Evolutionary conservation across 1,140 invertebrate genomes (phyloP), one percentile per base, ranked within the genome.

Genomic region (Agrilus planipennis): DNA sequence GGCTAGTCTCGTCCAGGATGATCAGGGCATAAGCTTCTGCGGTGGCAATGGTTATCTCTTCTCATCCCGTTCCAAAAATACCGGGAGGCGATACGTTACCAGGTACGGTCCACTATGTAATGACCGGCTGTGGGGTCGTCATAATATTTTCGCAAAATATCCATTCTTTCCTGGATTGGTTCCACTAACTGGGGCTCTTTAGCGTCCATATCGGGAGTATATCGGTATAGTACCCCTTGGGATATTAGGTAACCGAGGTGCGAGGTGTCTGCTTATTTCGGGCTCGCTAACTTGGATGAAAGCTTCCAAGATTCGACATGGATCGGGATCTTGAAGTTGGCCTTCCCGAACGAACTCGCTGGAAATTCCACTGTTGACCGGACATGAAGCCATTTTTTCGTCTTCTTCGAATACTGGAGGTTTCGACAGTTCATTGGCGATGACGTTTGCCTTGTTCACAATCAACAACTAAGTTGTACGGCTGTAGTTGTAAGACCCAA

Each of bases 181-280:
- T 47, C 35, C 10, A 48, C 47, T 11, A 15, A 20, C 17, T 42
- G 31, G 3, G 41, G n/a, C 27, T 39, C 38, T 20, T 41, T 29
- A 10, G 5, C 11, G 39, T 32, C 32, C 3, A 4, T 14, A 5
- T 42, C 41, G 9, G 3, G 36, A 11, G 5, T 6, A 18, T 39
- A 40, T 39, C 52, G 41, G 38, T 54, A 55, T n/a, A 55, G 44
- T 0, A 60, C 15, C 5, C 57, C 55, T 21, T 55, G 38, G 17
- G 34, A 42, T 31, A 56, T 42, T 1, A 48, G 12, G 44, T 49
- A 35, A 44, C 46, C 21, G n/a, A n/a, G n/a, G n/a, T n/a, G n/a
- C n/a, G n/a, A n/a, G n/a, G n/a, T n/a, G n/a, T n/a, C n/a, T n/a
- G n/a, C n/a, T n/a, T n/a, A n/a, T n/a, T n/a, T n/a, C n/a, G n/a